A percentile compares a stretch with the other conserved stretches of the same genome.
Evolutionary conservation across 1,140 invertebrate species (phyloP).

Genomic region (Pectinophora gossypiella): DNA sequence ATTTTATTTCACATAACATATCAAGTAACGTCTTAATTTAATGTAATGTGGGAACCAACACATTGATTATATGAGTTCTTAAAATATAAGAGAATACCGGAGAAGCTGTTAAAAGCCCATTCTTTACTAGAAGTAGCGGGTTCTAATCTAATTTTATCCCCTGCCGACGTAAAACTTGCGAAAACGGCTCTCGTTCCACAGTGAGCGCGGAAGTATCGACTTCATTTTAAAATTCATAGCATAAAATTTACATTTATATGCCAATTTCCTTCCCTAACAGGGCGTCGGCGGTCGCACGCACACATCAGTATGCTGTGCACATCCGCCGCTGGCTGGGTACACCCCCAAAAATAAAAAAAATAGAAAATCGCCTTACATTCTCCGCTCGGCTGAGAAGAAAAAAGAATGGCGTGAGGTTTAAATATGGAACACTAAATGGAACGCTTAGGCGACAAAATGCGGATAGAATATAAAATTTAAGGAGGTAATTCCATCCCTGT

Average conservation of each 20-base stretch:
- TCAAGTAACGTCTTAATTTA: too few species aligned
- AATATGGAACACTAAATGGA: constrained; percentile 75
- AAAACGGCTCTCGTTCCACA: constrained; percentile 44
- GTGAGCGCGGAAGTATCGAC: constrained; percentile 67
- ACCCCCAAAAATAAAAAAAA: constrained; percentile 54
- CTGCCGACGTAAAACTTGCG: constrained; percentile 50
- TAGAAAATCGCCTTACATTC: constrained; percentile 61
- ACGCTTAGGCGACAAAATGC: constrained; percentile 74
- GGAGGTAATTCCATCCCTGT: constrained; percentile 45
- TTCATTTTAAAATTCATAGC: constrained; percentile 75
- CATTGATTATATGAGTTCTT: too few species aligned
- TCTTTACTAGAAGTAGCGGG: constrained; percentile 50
- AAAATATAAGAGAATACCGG: not conserved
- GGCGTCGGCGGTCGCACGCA: constrained; percentile 62
- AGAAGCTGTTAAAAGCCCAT: constrained; percentile 51
- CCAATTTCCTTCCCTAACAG: constrained; percentile 74
- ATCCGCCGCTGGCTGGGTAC: constrained; percentile 38
- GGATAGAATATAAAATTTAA: constrained; percentile 75
- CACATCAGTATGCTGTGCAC: constrained; percentile 69
- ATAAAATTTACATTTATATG: constrained; percentile 76
- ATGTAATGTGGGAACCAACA: too few species aligned
- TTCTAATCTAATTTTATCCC: constrained; percentile 70
- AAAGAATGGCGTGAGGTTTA: constrained; percentile 67
- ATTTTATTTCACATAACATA: too few species aligned
- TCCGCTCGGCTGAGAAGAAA: constrained; percentile 54